These are phyloP conservation scores for Mamestra configurata DNA, from an alignment of 1,140 invertebrate genomes.

Conservation along the genomic window DNA sequence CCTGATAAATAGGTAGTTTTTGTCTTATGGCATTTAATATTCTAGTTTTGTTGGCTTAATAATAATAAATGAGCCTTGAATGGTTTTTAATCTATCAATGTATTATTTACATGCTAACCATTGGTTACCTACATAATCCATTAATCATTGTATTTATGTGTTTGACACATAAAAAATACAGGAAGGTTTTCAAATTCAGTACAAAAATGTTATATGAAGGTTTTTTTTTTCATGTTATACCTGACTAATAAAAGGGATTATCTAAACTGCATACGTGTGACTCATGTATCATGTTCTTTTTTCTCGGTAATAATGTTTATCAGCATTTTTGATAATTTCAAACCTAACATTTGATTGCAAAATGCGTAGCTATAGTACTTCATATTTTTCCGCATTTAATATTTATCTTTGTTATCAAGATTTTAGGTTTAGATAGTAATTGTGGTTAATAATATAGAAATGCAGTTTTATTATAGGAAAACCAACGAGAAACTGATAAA, in stretches of 20 bases:
- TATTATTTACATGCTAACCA: too few species aligned
- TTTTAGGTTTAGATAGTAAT: background rate
- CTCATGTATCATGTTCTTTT: too few species aligned
- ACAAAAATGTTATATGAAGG: background rate
- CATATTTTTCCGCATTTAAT: background rate
- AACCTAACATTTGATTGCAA: background rate
- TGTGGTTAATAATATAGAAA: background rate
- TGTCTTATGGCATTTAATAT: background rate
- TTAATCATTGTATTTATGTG: too few species aligned
- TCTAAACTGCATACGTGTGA: background rate
- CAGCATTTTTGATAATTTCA: background rate
- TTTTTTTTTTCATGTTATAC: too few species aligned
- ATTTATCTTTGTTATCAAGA: constrained; percentile 9
- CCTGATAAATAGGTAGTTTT: constrained; percentile 53
- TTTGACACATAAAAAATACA: background rate
- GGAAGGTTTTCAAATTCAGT: too few species aligned
- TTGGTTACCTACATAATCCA: too few species aligned
- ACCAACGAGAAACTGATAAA: too few species aligned
- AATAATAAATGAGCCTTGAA: background rate
- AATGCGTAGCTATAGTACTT: background rate
- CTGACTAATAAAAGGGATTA: too few species aligned
- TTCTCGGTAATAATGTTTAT: background rate
- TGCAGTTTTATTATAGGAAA: background rate
- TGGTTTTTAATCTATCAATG: too few species aligned
- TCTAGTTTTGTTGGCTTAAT: background rate